Base-by-base conservation (phyloP, 2,113 vertebrate genomes). In the Gobiocypris rarus region DNA sequence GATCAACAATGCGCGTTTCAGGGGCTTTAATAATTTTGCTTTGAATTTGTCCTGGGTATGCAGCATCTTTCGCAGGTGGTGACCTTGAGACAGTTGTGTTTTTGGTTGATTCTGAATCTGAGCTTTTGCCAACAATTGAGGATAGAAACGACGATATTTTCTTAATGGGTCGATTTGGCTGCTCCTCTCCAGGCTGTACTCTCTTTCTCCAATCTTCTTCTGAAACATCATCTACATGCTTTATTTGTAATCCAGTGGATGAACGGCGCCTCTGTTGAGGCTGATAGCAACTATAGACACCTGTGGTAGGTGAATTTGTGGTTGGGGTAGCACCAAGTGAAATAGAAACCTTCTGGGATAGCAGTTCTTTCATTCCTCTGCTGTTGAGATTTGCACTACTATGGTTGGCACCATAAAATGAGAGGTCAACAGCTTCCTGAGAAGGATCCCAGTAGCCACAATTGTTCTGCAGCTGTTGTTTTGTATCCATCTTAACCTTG, bases 61-160 rank as follows among this genome's bases (percentile, higher is more conserved):
- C 2, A 83, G 75, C 75, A 69, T 76, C 77, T 89, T 87, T 84
- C 17, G 58, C 70, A 41, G 19, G 1, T 65, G 88, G 87, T 61
- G 77, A n/a, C 56, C 74, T 9, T 73, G 82, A 86, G 83, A 71
- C 87, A 63, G 92, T 89, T 74, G 73, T 81, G 58, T 58, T 79
- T 88, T 93, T 94, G n/a, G 65, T 91, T 11, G 85, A 61, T 81
- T 93, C 94, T 81, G 89, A 89, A 84, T 93, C 90, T 28, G 95
- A 87, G 87, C 92, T 81, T 91, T 94, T 97, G 17, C 87, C 91
- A 85, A 96, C 92, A 92, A 96, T 93, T 83, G 95, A 92, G 65
- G 96, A 97, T 89, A 97, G 93, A 9, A 96, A 87, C 2, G 96
- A 96, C 34, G 95, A 92, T 41, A 96, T 91, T 85, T 95, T 96